Percentiles rank a stretch among this genome's conserved stretches.
Conservation (phyloP, 2,888 invertebrate species). For the Dicycla oo region DNA sequence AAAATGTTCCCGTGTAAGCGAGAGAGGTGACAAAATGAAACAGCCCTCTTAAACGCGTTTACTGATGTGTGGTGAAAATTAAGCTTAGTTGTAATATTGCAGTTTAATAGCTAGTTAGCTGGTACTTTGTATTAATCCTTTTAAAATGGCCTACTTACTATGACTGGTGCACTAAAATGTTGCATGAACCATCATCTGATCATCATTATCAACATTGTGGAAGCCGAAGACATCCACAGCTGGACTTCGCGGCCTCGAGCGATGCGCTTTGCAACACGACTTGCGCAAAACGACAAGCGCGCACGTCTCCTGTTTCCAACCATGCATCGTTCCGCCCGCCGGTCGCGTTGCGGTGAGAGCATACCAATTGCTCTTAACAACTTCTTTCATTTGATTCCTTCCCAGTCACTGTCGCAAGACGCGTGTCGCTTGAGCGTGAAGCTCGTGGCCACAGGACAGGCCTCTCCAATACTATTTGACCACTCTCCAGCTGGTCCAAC, state of each 20-base stretch:
- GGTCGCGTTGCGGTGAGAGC: too few relatives aligned
- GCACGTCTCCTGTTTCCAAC: not conserved
- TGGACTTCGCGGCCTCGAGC: not conserved
- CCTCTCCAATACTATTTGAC: not conserved
- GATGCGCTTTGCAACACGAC: not conserved
- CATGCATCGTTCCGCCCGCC: too few relatives aligned
- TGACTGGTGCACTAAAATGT: not conserved
- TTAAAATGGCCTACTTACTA: not conserved
- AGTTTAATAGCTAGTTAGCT: slow-evolving; percentile 4
- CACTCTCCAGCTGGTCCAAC: not conserved
- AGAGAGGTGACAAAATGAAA: too few relatives aligned
- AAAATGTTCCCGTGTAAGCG: too few relatives aligned
- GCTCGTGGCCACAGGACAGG: not conserved
- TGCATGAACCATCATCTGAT: too few relatives aligned
- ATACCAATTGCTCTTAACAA: not conserved
- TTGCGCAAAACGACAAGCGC: not conserved
- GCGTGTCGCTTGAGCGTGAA: not conserved
- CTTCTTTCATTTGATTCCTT: not conserved
- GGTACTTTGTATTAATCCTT: slow-evolving; percentile 14
- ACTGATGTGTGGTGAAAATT: too few relatives aligned
- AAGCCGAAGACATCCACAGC: not conserved
- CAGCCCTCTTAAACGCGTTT: too few relatives aligned
- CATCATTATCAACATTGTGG: not conserved
- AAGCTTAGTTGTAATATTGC: too few relatives aligned
- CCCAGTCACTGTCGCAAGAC: not conserved